Percentiles rank a stretch among this genome's conserved stretches.
phyloP scores from a whole-genome alignment of 2,888 invertebrate genomes.

The Caenorhabditis wallacei region DNA sequence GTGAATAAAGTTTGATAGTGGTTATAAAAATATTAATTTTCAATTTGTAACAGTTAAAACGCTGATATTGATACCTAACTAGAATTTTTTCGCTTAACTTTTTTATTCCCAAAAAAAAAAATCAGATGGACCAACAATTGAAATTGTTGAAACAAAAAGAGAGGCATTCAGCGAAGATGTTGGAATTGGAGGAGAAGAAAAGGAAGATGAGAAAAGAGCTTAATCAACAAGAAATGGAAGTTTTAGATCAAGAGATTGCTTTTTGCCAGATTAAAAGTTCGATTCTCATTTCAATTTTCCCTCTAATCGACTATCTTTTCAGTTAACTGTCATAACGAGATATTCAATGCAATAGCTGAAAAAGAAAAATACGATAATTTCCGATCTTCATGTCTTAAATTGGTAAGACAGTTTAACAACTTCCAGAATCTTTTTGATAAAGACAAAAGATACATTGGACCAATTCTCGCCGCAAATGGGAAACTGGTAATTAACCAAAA shows the following conservation, averaged over 20 bases:
- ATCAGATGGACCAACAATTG: background rate
- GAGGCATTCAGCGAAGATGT: background rate
- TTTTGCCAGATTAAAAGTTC: constrained; percentile 5
- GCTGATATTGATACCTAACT: no score
- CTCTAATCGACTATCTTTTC: background rate
- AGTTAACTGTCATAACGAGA: background rate
- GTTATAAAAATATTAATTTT: no score
- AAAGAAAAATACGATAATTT: background rate
- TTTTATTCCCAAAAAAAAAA: no score
- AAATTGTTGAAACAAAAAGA: background rate
- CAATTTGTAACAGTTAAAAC: no score
- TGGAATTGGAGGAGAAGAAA: background rate
- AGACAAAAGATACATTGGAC: background rate
- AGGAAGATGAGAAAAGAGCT: background rate
- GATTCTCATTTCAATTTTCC: no score
- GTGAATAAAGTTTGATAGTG: no score
- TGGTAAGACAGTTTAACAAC: constrained; percentile 6
- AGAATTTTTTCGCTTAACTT: no score
- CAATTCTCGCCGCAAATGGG: background rate
- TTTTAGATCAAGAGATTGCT: background rate
- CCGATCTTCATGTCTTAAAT: background rate
- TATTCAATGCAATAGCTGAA: background rate
- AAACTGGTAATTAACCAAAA: background rate
- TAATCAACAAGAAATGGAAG: background rate
- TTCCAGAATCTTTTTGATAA: background rate